Percentiles rank a stretch among this genome's conserved stretches.
Conservation (phyloP, 2,113 vertebrate species). For the Tupaia tana region DNA sequence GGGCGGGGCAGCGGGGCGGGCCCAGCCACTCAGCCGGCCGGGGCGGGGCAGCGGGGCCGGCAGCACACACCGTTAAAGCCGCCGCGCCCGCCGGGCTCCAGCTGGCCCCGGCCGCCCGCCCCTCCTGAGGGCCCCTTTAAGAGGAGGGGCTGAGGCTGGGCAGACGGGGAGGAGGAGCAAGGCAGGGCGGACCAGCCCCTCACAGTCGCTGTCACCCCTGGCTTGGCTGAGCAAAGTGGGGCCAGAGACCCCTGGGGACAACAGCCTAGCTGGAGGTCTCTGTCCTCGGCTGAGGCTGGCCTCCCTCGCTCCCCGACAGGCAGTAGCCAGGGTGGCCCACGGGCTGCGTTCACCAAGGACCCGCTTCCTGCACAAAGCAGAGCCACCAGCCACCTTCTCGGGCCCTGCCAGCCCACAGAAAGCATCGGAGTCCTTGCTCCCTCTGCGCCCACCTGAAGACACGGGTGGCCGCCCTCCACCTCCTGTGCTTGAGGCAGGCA, state of each 20-base stretch:
- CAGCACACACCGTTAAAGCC: slow-evolving; percentile 18
- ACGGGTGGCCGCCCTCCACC: no score
- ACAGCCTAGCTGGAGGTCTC: no score
- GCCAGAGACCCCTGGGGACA: no score
- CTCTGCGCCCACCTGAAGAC: background rate
- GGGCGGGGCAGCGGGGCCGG: slow-evolving; percentile 14
- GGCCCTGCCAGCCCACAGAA: background rate
- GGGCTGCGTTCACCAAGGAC: background rate
- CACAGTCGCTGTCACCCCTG: background rate
- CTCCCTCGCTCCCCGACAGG: background rate
- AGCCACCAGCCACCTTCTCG: background rate
- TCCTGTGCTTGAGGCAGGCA: background rate
- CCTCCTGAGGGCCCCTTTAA: slow-evolving; percentile 56
- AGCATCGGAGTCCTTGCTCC: background rate
- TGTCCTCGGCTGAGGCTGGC: background rate
- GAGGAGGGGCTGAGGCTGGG: slow-evolving; percentile 69
- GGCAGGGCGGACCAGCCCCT: background rate
- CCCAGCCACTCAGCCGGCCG: slow-evolving; percentile 57
- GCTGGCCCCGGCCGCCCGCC: background rate
- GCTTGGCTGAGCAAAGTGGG: background rate
- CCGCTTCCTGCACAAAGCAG: background rate
- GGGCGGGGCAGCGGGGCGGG: background rate
- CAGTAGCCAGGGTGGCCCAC: background rate
- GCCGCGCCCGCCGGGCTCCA: background rate
- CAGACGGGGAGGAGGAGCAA: background rate